Evolutionary conservation across 1,140 invertebrate genomes (phyloP).

Genomic region (Drosophila kurseongensis): DNA sequence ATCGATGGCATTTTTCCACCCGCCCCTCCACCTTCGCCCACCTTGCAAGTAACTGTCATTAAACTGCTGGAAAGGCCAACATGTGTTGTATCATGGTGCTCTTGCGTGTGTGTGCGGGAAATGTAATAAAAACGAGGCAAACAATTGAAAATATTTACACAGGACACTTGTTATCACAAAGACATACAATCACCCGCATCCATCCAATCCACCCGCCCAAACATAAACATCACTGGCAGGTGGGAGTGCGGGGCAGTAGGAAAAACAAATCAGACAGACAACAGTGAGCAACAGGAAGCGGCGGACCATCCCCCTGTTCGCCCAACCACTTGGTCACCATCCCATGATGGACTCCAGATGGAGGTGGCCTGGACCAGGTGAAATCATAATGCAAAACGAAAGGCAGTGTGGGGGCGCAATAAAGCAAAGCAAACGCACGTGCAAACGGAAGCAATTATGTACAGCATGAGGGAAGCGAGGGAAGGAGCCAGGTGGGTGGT

Average conservation of each 20-base stretch:
- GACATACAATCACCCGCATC: conserved; percentile 51
- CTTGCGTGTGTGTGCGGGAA: conserved; percentile 33
- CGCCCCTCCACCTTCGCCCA: conserved; percentile 2
- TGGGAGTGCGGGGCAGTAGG: conserved; percentile 36
- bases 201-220: conserved; percentile 19
- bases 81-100: conserved; percentile 31
- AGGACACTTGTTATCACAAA: conserved; percentile 81
- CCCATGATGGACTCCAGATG: conserved; percentile 29
- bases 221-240: conserved; percentile 58
- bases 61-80: conserved; percentile 40
- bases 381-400: conserved; percentile 70
- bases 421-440: conserved; percentile 73
- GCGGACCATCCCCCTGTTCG: conserved; percentile 31
- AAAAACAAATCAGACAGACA: conserved; percentile 76
- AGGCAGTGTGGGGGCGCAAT: conserved; percentile 39
- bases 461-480: conserved; percentile 53
- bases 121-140: conserved; percentile 80
- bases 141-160: conserved; percentile 83
- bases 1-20: conserved; percentile 36
- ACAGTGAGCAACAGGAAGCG: conserved; percentile 70
- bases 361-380: conserved; percentile 22
- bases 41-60: conserved; percentile 37
- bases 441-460: conserved; percentile 80
- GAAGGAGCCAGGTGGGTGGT: conserved; percentile 5
- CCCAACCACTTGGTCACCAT: conserved; percentile 16